A percentile compares a stretch with the other conserved stretches of the same genome.
These are phyloP conservation scores for Calephelis nemesis DNA, from an alignment of 1,140 invertebrate species.

Conservation along the genomic window DNA sequence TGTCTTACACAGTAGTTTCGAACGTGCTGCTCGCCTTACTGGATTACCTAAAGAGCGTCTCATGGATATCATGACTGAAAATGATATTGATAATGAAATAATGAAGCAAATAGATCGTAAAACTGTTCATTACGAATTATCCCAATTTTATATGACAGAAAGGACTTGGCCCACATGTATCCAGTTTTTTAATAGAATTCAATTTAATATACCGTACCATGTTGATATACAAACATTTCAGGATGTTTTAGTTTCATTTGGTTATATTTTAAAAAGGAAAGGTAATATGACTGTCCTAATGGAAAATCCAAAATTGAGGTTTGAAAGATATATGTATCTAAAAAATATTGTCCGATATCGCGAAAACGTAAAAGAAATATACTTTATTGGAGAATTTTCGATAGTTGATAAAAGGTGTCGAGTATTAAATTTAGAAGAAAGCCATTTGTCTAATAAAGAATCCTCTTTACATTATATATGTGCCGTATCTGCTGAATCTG, in stretches of 20 bases:
- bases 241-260: slow-evolving; percentile 38
- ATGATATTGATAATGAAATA: neutral
- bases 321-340: slow-evolving; percentile 46
- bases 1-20: neutral
- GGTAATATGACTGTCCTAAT: slow-evolving; percentile 28
- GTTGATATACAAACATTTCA: slow-evolving; percentile 40
- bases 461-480: slow-evolving; percentile 23
- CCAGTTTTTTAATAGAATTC: slow-evolving; percentile 31
- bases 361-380: slow-evolving; percentile 26
- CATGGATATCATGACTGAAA: slow-evolving; percentile 18
- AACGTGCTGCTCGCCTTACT: slow-evolving; percentile 24
- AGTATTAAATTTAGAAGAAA: slow-evolving; percentile 22
- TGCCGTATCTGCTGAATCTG: slow-evolving; percentile 26
- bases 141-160: slow-evolving; percentile 27
- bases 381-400: slow-evolving; percentile 28
- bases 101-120: slow-evolving; percentile 29
- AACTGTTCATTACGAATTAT: slow-evolving; percentile 26
- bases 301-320: slow-evolving; percentile 39
- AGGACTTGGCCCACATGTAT: slow-evolving; percentile 32
- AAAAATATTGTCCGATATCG: slow-evolving; percentile 32
- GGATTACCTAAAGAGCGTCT: slow-evolving; percentile 23
- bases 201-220: slow-evolving; percentile 30
- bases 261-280: slow-evolving; percentile 40
- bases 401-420: neutral
- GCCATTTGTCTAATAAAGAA: neutral